phyloP scores from a whole-genome alignment of 35 echinoderm and acorn worm genomes.

The Holothuria glaberrima region DNA sequence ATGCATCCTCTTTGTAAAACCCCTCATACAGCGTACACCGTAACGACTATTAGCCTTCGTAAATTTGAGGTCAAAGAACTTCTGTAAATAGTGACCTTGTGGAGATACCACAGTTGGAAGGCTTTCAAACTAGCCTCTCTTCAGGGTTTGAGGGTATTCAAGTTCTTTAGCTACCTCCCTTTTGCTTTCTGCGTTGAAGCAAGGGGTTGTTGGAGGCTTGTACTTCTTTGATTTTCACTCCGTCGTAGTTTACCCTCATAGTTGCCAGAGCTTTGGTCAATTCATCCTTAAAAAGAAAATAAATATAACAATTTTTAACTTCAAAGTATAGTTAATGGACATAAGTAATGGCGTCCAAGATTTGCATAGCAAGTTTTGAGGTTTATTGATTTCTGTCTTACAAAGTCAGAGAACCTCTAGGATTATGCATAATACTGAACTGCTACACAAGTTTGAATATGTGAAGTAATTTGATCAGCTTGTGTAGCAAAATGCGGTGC shows the following conservation, averaged over 20 bases:
- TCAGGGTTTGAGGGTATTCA: background rate
- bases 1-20: background rate
- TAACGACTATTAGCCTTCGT: too few species aligned
- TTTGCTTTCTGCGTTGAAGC: constrained; percentile 79
- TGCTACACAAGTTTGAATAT: too few species aligned
- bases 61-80: background rate
- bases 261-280: constrained; percentile 96
- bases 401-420: too few species aligned
- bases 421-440: too few species aligned
- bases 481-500: too few species aligned
- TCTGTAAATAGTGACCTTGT: background rate
- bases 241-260: constrained; percentile 95
- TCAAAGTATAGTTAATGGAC: too few species aligned
- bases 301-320: background rate
- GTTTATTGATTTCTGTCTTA: too few species aligned
- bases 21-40: too few species aligned
- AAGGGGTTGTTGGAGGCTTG: constrained; percentile 76
- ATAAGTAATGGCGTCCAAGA: too few species aligned
- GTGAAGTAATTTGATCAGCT: too few species aligned
- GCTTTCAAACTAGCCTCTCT: background rate
- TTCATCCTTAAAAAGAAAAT: constrained; percentile 77
- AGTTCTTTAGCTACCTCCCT: constrained; percentile 39
- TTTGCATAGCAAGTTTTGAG: too few species aligned
- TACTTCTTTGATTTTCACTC: constrained; percentile 86
- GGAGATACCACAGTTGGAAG: background rate